A percentile compares a stretch with the other conserved stretches of the same genome.
phyloP scores from a whole-genome alignment of 2,888 invertebrate species.

The Bhutanitis thaidina region DNA sequence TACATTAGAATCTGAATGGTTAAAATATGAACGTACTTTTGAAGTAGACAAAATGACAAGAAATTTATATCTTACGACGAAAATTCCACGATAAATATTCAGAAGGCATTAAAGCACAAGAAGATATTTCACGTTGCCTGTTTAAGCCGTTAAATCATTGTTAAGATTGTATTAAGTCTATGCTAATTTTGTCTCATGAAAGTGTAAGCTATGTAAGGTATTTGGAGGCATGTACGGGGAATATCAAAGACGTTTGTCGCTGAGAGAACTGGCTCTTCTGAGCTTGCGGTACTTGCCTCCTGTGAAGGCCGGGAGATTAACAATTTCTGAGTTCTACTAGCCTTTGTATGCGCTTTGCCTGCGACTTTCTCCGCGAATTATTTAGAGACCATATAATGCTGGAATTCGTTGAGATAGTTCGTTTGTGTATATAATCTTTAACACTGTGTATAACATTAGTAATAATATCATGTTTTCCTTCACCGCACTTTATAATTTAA shows the following conservation, averaged over 20 bases:
- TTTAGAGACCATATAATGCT: too few relatives aligned
- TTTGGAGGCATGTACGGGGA: slow-evolving; percentile 17
- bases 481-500: too few relatives aligned
- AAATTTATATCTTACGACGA: neutral
- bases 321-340: neutral
- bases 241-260: neutral
- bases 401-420: too few relatives aligned
- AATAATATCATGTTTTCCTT: too few relatives aligned
- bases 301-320: neutral
- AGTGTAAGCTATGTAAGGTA: slow-evolving; percentile 18
- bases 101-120: slow-evolving; percentile 5
- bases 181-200: slow-evolving; percentile 28
- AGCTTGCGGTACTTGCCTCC: neutral
- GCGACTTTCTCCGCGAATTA: too few relatives aligned
- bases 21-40: too few relatives aligned
- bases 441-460: too few relatives aligned
- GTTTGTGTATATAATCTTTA: too few relatives aligned
- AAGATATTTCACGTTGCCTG: slow-evolving; percentile 6
- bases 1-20: too few relatives aligned
- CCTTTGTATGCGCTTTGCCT: too few relatives aligned
- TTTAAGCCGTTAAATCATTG: slow-evolving; percentile 33
- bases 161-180: slow-evolving; percentile 35
- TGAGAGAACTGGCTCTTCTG: neutral
- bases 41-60: too few relatives aligned
- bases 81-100: slow-evolving; percentile 15